Base-by-base conservation (phyloP, 2,888 invertebrate species). In the Noctuana brunneofusca region DNA sequence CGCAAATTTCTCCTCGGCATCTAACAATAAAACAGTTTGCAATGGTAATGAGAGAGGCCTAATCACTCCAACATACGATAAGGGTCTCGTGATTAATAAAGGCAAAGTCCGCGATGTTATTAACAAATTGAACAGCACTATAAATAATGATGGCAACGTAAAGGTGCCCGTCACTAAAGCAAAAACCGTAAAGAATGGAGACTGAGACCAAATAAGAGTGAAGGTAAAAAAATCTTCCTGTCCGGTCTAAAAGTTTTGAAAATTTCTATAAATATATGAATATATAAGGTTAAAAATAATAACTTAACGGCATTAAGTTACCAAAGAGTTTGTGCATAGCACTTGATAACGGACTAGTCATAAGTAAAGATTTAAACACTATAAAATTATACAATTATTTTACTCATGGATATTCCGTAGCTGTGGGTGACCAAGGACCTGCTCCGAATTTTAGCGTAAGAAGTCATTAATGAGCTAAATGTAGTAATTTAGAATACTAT, bases 71-170 rank as follows among this genome's bases (percentile, higher is more conserved):
- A 87, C 84, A 0, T 89, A 90, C 59, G 90, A 90, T 59, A 89
- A 87, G 64, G 89, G 85, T 69, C 77, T 89, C 9, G 87, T 90
- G 0, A 89, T 91, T 56, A 89, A 86, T 69, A 91, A 89, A 75
- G 90, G 91, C 0, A 91, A 89, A 69, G 92, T 92, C 1, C 80
- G 91, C 65, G 91, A 92, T 66, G 92, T 90, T 0, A 90, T 92
- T 0, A 90, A 92, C 53, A 82, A 83, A 76, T 86, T 92, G 58
- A 92, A 92, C 65, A 88, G 79, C 55, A 80, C 82, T 16, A 71
- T 78, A 1, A 71, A 71, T 48, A 69, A 65, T 5, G 66, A 71
- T 48, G 69, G 69, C 9, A 63, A 63, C 12, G 71, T 67, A 58
- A 78, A 79, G 68, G 69, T 66, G 38, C 16, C 41, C 18, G 16